phyloP scores from a whole-genome alignment of 2,797 vertebrate genomes.

The Muscicapa comitata region DNA sequence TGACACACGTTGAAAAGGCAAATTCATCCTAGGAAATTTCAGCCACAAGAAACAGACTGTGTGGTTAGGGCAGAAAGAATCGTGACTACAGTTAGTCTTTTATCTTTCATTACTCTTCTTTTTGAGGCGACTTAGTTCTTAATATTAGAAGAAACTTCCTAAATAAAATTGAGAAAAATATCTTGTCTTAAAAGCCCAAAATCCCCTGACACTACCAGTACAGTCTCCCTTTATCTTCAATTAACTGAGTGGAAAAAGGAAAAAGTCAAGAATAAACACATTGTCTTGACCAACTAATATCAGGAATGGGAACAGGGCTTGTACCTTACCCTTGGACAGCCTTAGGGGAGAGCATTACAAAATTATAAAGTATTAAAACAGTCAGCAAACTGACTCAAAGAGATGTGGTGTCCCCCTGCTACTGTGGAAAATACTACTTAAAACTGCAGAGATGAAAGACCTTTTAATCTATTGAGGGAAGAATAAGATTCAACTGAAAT shows the following conservation, averaged over 20 bases:
- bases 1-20: background rate
- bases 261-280: background rate
- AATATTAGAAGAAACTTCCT: background rate
- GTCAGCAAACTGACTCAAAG: slow-evolving; percentile 36
- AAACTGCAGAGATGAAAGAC: slow-evolving; percentile 60
- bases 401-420: background rate
- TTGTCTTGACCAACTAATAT: slow-evolving; percentile 23
- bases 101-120: background rate
- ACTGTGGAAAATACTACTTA: slow-evolving; percentile 58
- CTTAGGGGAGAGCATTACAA: background rate
- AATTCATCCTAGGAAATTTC: background rate
- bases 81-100: background rate
- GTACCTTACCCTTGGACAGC: background rate
- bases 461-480: slow-evolving; percentile 50
- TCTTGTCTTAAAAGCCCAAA: background rate
- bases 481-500: slow-evolving; percentile 46
- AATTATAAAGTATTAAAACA: slow-evolving; percentile 37
- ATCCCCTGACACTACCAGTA: background rate
- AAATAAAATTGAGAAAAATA: background rate
- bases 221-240: background rate
- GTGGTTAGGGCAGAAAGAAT: background rate
- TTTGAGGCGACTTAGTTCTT: background rate
- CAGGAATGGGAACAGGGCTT: background rate
- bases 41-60: background rate
- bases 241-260: background rate